Evolutionary conservation across 2,888 invertebrate genomes (phyloP).

Genomic region (Psococerastis gibbosa): DNA sequence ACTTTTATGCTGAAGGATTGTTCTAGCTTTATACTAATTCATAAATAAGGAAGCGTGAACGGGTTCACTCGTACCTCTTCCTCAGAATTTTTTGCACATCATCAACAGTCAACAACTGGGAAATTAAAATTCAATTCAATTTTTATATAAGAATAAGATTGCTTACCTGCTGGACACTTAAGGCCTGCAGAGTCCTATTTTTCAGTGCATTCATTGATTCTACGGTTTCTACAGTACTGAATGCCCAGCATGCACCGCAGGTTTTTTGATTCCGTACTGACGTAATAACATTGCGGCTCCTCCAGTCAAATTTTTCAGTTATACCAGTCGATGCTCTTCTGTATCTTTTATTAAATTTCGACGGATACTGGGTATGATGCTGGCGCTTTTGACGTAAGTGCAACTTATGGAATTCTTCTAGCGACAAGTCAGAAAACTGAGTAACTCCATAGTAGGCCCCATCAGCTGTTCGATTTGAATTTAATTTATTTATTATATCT

Average conservation of each 20-base stretch:
- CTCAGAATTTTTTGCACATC: not conserved
- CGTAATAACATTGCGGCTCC: conserved; percentile 42
- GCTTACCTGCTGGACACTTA: conserved; percentile 60
- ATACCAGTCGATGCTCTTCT: conserved; percentile 20
- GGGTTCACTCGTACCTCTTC: not conserved
- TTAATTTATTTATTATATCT: conserved; percentile 30
- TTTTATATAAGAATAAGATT: too few species aligned
- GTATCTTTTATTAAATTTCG: conserved; percentile 14
- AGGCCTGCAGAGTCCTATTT: conserved; percentile 34
- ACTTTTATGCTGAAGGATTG: not conserved
- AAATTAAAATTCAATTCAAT: too few species aligned
- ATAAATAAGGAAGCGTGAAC: not conserved
- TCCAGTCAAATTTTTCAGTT: conserved; percentile 38
- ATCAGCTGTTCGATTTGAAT: conserved; percentile 26
- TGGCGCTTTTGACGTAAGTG: conserved; percentile 24
- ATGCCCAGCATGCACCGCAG: conserved; percentile 80
- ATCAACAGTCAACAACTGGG: too few species aligned
- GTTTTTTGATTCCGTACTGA: conserved; percentile 47
- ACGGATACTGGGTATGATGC: conserved; percentile 17
- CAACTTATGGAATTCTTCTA: conserved; percentile 34
- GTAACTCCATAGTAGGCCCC: conserved; percentile 39
- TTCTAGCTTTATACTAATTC: not conserved
- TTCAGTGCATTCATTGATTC: conserved; percentile 59
- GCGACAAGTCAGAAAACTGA: conserved; percentile 39
- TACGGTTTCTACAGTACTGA: conserved; percentile 48